These are phyloP conservation scores for Parapristionchus giblindavisi DNA, from an alignment of 2,888 invertebrate genomes.

Conservation along the genomic window DNA sequence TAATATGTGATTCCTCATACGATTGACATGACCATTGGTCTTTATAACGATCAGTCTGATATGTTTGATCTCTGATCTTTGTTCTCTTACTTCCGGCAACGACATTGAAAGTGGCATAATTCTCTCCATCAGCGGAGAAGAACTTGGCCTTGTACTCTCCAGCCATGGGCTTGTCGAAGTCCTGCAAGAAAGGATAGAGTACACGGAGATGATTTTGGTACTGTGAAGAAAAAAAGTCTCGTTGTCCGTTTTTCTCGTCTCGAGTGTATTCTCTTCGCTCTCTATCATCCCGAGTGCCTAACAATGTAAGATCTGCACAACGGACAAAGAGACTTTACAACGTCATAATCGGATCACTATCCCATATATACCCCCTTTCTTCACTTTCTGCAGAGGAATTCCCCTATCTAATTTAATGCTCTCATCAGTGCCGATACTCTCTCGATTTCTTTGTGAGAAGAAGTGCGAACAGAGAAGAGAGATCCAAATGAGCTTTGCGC, in stretches of 20 bases:
- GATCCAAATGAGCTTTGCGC: too few relatives aligned
- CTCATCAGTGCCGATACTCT: too few relatives aligned
- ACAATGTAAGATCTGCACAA: background rate
- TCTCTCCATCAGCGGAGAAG: constrained; percentile 63
- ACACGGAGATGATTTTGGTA: background rate
- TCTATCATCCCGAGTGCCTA: background rate
- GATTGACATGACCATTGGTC: constrained; percentile 38
- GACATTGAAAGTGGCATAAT: constrained; percentile 67
- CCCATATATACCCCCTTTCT: too few relatives aligned
- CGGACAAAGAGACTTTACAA: too few relatives aligned
- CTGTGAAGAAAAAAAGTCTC: background rate
- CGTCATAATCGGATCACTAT: too few relatives aligned
- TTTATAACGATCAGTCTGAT: constrained; percentile 29
- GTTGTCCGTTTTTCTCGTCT: too few relatives aligned
- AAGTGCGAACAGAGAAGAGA: too few relatives aligned
- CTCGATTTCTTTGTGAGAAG: too few relatives aligned
- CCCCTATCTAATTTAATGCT: too few relatives aligned
- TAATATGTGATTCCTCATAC: background rate
- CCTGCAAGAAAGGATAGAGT: constrained; percentile 50
- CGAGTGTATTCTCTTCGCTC: background rate
- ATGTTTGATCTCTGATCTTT: constrained; percentile 43
- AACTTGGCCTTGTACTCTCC: constrained; percentile 68
- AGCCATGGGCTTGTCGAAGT: constrained; percentile 68
- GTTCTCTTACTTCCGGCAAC: constrained; percentile 69
- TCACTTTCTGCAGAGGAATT: too few relatives aligned